Evolutionary conservation across 2,797 vertebrate genomes (phyloP).

Genomic region (Chaunax sp.): DNA sequence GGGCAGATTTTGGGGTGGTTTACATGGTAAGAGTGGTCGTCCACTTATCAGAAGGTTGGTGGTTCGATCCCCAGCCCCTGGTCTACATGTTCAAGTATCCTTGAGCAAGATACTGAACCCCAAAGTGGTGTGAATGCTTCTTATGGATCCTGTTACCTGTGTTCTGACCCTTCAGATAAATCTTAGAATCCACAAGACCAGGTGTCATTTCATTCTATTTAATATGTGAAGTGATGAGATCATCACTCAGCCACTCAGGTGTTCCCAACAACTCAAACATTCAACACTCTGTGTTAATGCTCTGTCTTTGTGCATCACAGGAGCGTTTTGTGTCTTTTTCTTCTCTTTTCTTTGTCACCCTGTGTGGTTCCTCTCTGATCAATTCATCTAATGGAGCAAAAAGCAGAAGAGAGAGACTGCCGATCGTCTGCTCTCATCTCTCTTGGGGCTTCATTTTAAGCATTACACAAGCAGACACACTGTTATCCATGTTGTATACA

Average conservation of each 20-base stretch:
- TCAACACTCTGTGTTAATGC: conserved; percentile 5
- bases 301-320: conserved; percentile 29
- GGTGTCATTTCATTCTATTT: neutral
- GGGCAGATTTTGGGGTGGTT: too few species aligned
- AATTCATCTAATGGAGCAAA: conserved; percentile 44
- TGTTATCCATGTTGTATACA: conserved; percentile 8
- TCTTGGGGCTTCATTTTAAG: conserved; percentile 18
- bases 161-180: neutral
- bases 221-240: neutral
- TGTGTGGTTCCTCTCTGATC: conserved; percentile 50
- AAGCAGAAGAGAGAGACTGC: conserved; percentile 31
- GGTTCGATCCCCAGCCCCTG: too few species aligned
- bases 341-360: conserved; percentile 24
- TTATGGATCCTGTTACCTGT: neutral
- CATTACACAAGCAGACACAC: conserved; percentile 9
- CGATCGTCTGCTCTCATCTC: conserved; percentile 47
- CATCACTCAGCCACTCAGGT: neutral
- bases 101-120: too few species aligned
- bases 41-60: too few species aligned
- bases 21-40: too few species aligned
- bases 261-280: conserved; percentile 4
- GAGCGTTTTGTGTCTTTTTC: conserved; percentile 23
- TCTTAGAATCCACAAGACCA: neutral
- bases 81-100: too few species aligned
- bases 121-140: too few species aligned